phyloP scores from a whole-genome alignment of 2,888 invertebrate species.

The Lagria hirta region DNA sequence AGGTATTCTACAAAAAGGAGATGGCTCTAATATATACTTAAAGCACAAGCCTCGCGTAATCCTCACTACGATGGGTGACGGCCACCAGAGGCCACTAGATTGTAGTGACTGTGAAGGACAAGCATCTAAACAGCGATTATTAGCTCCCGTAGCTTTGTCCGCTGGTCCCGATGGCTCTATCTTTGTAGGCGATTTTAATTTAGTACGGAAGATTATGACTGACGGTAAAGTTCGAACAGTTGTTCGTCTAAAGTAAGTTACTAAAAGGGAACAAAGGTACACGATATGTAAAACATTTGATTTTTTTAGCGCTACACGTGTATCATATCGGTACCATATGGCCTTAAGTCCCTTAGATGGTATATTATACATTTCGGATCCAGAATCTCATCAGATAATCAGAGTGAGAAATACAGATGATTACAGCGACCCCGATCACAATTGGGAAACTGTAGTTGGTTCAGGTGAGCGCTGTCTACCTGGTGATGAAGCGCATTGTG shows the following conservation, averaged over 20 bases:
- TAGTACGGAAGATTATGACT: constrained; percentile 82
- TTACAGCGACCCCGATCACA: constrained; percentile 82
- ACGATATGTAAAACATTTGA: no score
- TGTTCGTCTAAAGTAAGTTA: constrained; percentile 76
- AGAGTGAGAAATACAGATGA: constrained; percentile 81
- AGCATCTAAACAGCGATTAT: constrained; percentile 75
- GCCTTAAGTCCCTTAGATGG: constrained; percentile 93
- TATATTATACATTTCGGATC: constrained; percentile 92
- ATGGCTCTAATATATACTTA: constrained; percentile 93
- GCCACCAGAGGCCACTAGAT: constrained; percentile 83
- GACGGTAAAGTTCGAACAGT: constrained; percentile 81
- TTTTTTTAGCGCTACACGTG: constrained; percentile 78
- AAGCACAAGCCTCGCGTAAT: constrained; percentile 91
- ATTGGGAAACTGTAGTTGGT: constrained; percentile 94
- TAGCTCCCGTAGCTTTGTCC: constrained; percentile 91
- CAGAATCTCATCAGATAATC: constrained; percentile 92
- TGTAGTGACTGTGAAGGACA: constrained; percentile 80
- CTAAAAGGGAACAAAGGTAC: no score
- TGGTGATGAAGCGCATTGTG: constrained; percentile 93
- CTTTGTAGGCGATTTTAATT: constrained; percentile 94
- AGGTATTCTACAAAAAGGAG: constrained; percentile 96
- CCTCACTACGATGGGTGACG: constrained; percentile 88
- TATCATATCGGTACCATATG: constrained; percentile 96
- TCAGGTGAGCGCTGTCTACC: constrained; percentile 92
- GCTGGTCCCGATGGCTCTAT: constrained; percentile 91